A percentile compares a stretch with the other conserved stretches of the same genome.
phyloP scores from a whole-genome alignment of 2,888 invertebrate species.

The Cylindroiulus punctatus region DNA sequence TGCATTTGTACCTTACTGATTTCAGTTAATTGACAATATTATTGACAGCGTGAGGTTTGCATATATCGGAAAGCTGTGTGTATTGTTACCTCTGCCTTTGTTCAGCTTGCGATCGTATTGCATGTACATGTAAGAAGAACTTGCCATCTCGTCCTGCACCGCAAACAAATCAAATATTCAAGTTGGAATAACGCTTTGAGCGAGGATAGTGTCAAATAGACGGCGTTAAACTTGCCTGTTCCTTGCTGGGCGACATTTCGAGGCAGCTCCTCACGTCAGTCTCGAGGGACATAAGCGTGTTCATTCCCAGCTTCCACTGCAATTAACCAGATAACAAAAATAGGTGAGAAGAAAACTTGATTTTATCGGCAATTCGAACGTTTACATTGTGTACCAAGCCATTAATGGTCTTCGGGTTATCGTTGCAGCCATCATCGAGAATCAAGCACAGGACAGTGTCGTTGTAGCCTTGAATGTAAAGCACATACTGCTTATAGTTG shows the following conservation, averaged over 20 bases:
- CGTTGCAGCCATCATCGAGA: constrained; percentile 11
- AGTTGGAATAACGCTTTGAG: too few species aligned
- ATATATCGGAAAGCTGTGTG: too few species aligned
- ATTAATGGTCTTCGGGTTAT: background rate
- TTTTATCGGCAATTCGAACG: background rate
- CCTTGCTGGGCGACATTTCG: constrained; percentile 53
- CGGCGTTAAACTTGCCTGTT: background rate
- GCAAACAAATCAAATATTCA: background rate
- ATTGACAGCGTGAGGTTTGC: too few species aligned
- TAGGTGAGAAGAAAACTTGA: background rate
- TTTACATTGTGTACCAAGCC: constrained; percentile 20
- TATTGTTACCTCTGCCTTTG: constrained; percentile 46
- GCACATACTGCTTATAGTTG: background rate
- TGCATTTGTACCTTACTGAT: too few species aligned
- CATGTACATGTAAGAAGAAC: constrained; percentile 8
- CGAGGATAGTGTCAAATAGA: too few species aligned
- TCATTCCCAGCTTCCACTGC: constrained; percentile 56
- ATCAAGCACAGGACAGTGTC: constrained; percentile 50
- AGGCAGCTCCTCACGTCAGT: constrained; percentile 56
- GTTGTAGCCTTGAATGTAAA: constrained; percentile 51
- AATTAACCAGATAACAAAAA: constrained; percentile 8
- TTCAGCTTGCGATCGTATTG: constrained; percentile 48
- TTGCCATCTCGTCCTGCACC: background rate
- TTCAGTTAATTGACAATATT: too few species aligned
- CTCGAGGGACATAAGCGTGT: constrained; percentile 55